Percentiles rank a stretch among this genome's conserved stretches.
Evolutionary conservation across 2,888 invertebrate species (phyloP).

Genomic region (Imbricaverruca yamaguchii): DNA sequence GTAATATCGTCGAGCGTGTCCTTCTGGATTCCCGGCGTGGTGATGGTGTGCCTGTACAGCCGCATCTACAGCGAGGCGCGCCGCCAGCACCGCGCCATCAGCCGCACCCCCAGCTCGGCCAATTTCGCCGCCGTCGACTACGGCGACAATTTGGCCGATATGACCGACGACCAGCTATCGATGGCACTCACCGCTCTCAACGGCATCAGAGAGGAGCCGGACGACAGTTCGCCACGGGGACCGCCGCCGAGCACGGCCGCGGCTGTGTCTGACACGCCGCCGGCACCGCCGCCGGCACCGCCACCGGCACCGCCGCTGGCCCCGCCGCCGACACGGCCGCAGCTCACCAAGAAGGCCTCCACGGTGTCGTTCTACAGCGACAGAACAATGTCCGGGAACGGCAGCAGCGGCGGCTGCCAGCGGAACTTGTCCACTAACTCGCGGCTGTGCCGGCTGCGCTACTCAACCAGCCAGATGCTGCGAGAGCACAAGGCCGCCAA

Average conservation of each 20-base stretch:
- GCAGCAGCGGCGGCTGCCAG: neutral
- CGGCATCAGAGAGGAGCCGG: too few relatives aligned
- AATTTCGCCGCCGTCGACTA: too few relatives aligned
- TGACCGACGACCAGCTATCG: too few relatives aligned
- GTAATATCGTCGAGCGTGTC: too few relatives aligned
- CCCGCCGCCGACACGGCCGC: neutral
- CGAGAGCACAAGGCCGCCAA: conserved; percentile 85
- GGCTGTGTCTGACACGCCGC: neutral
- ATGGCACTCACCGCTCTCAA: too few relatives aligned
- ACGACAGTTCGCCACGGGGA: neutral
- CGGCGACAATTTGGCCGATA: too few relatives aligned
- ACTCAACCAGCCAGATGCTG: neutral
- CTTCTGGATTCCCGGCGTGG: too few relatives aligned
- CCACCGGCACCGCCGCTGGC: neutral
- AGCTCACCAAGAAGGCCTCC: neutral
- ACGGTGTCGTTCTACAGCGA: neutral
- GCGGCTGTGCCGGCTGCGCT: neutral
- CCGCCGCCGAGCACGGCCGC: neutral
- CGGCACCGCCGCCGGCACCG: neutral
- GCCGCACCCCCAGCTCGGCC: too few relatives aligned
- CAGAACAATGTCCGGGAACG: neutral
- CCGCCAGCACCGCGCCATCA: too few relatives aligned
- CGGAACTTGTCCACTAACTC: neutral
- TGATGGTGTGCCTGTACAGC: too few relatives aligned
- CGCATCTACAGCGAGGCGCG: too few relatives aligned